These are phyloP conservation scores for Hydropsyche betteni DNA, from an alignment of 2,888 invertebrate genomes.

Conservation along the genomic window DNA sequence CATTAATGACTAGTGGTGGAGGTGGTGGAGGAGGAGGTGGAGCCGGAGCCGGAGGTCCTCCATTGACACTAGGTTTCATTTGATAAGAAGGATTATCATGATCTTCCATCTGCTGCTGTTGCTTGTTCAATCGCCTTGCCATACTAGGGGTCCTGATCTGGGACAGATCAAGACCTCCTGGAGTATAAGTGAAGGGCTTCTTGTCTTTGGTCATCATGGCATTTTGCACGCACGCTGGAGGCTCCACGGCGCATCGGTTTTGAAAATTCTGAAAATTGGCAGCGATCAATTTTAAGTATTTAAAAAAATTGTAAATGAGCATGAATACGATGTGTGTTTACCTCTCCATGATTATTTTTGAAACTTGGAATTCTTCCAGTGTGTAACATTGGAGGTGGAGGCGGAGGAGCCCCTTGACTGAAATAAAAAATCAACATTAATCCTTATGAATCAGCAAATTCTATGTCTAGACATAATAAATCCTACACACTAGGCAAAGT, in stretches of 20 bases:
- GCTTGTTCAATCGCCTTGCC: slow-evolving; percentile 76
- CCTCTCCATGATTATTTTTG: slow-evolving; percentile 63
- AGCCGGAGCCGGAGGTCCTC: slow-evolving; percentile 60
- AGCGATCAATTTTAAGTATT: not conserved
- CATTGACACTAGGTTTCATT: slow-evolving; percentile 50
- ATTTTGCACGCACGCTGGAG: slow-evolving; percentile 89
- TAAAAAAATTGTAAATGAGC: not conserved
- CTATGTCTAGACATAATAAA: not conserved
- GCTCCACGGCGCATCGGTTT: slow-evolving; percentile 69
- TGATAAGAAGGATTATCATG: slow-evolving; percentile 63
- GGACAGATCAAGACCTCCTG: slow-evolving; percentile 89
- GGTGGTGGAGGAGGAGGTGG: slow-evolving; percentile 68
- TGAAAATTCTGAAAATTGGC: slow-evolving; percentile 56
- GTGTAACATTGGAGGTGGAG: slow-evolving; percentile 67
- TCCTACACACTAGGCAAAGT: no score
- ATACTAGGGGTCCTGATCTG: slow-evolving; percentile 91
- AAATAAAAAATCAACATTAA: slow-evolving; percentile 39
- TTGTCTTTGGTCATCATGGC: slow-evolving; percentile 97
- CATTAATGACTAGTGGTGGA: slow-evolving; percentile 68
- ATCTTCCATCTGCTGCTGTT: slow-evolving; percentile 71
- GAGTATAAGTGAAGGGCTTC: slow-evolving; percentile 96
- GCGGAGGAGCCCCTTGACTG: slow-evolving; percentile 55
- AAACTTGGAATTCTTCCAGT: slow-evolving; percentile 63
- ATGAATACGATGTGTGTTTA: slow-evolving; percentile 53
- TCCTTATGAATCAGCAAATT: no score